phyloP scores from a whole-genome alignment of 2,888 invertebrate species.

The Drosophila imparisetae region DNA sequence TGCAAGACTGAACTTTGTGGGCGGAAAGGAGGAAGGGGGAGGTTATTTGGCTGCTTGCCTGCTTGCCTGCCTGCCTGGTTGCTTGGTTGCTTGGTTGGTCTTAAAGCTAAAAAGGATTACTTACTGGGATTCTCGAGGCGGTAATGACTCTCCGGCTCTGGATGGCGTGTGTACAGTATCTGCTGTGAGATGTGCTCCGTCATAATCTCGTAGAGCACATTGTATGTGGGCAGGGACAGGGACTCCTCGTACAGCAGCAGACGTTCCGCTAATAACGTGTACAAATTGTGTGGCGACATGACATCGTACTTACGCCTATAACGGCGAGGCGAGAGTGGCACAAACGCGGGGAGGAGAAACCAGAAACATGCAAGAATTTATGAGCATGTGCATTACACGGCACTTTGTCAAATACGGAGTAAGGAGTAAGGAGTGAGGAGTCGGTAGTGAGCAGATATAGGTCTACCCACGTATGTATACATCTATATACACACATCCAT shows the following conservation, averaged over 20 bases:
- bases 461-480: not conserved
- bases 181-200: conserved; percentile 98
- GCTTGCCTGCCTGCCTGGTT: not conserved
- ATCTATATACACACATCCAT: not conserved
- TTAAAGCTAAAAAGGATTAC: conserved; percentile 76
- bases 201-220: conserved; percentile 99
- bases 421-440: not conserved
- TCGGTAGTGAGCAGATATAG: not conserved
- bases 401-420: conserved; percentile 40
- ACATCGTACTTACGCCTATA: conserved; percentile 98
- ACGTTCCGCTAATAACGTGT: conserved; percentile 97
- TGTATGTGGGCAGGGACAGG: conserved; percentile 97
- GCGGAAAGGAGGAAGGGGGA: not conserved
- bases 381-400: conserved; percentile 52
- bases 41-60: not conserved
- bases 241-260: conserved; percentile 95
- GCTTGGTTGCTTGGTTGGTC: not conserved
- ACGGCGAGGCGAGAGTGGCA: not conserved
- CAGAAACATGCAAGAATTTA: conserved; percentile 40
- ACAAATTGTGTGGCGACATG: conserved; percentile 99
- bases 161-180: conserved; percentile 96
- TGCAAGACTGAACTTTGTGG: not conserved
- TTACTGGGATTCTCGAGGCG: conserved; percentile 98
- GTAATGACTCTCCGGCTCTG: conserved; percentile 97
- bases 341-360: conserved; percentile 8